Percentiles rank a stretch among this genome's conserved stretches.
Evolutionary conservation across 2,888 invertebrate species (phyloP).

Genomic region (Acronicta leporina): DNA sequence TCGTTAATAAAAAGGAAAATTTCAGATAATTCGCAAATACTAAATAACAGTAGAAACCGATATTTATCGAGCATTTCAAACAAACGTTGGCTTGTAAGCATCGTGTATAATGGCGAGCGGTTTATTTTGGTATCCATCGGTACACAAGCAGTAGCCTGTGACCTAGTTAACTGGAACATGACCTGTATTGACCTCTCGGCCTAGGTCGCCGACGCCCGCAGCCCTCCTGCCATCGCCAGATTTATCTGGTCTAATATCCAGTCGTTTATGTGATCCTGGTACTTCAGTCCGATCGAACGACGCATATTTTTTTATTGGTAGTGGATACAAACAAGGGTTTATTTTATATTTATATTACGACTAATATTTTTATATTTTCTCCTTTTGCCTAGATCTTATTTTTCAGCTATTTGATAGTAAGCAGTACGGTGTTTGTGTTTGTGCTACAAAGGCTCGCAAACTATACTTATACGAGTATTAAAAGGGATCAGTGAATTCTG

Average conservation of each 20-base stretch:
- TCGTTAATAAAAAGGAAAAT: conserved; percentile 18
- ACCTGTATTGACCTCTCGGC: conserved; percentile 82
- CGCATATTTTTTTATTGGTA: conserved; percentile 27
- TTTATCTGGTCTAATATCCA: conserved; percentile 60
- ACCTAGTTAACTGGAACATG: conserved; percentile 78
- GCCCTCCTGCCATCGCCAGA: conserved; percentile 55
- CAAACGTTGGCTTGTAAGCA: conserved; percentile 24
- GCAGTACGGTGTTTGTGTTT: too few relatives aligned
- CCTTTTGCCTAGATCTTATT: too few relatives aligned
- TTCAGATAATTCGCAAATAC: conserved; percentile 3
- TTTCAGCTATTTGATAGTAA: too few relatives aligned
- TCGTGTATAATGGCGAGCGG: conserved; percentile 60
- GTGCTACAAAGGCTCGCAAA: too few relatives aligned
- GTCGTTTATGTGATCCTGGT: conserved; percentile 57
- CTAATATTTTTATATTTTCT: too few relatives aligned
- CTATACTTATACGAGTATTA: too few relatives aligned
- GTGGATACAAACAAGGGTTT: too few relatives aligned
- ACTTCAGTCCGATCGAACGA: conserved; percentile 38
- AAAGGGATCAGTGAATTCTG: too few relatives aligned
- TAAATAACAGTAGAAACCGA: conserved; percentile 9
- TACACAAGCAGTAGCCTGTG: conserved; percentile 76
- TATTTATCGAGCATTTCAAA: conserved; percentile 30
- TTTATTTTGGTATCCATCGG: conserved; percentile 78
- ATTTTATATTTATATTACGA: too few relatives aligned
- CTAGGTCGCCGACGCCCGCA: conserved; percentile 71